Conservation (phyloP, 2,797 vertebrate genomes). For the Pteropus rufus region DNA sequence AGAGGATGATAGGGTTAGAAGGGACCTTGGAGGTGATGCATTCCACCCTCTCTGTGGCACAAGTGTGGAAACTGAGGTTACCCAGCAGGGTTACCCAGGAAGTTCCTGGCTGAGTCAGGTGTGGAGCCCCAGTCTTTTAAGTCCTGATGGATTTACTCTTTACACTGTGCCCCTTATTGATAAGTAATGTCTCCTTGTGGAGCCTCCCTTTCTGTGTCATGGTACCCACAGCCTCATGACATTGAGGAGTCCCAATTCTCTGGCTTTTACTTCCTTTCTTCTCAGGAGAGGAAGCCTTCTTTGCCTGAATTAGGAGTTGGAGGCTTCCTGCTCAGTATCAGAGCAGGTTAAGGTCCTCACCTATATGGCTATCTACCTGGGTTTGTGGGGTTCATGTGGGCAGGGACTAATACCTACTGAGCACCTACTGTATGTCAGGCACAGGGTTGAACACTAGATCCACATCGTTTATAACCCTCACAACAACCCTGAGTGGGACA, state of each 20-base stretch:
- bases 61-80: neutral
- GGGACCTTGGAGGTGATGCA: neutral
- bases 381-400: neutral
- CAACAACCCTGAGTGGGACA: too few relatives aligned
- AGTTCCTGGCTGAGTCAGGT: neutral
- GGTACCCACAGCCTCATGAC: neutral
- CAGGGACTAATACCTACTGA: neutral
- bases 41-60: neutral
- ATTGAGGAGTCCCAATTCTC: neutral
- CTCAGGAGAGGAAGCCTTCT: neutral
- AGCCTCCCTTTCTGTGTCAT: neutral
- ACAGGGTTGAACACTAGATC: neutral
- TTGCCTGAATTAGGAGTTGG: neutral
- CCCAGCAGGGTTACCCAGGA: neutral
- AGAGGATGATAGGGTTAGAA: neutral
- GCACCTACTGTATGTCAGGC: neutral
- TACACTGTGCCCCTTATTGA: rapidly evolving
- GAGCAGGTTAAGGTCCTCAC: neutral
- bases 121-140: neutral
- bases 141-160: neutral
- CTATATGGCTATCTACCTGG: too few relatives aligned
- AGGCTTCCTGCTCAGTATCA: neutral
- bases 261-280: neutral
- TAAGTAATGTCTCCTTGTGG: neutral
- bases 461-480: neutral